Evolutionary conservation across 2,888 invertebrate species (phyloP).

Genomic region (Torymus auratus): DNA sequence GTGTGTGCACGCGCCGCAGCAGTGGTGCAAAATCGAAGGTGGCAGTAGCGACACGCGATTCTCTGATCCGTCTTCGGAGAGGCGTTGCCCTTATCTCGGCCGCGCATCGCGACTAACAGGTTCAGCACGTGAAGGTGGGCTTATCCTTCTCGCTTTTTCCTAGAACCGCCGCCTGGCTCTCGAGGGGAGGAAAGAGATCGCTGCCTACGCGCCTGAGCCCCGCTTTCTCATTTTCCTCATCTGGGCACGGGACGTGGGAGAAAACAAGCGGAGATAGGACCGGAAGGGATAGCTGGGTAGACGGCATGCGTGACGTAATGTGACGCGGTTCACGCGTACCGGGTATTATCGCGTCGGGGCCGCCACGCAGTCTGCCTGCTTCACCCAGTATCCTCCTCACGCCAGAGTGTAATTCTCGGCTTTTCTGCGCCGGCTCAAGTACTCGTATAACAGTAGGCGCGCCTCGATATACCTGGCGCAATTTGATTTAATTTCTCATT

Average conservation of each 20-base stretch:
- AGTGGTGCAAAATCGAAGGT: constrained; percentile 39
- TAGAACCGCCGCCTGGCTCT: not conserved
- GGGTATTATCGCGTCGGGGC: constrained; percentile 46
- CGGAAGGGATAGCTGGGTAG: not conserved
- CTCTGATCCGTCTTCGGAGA: constrained; percentile 75
- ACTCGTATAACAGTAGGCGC: not conserved
- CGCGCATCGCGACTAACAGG: constrained; percentile 67
- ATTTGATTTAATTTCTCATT: constrained; percentile 56
- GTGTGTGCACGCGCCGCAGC: not conserved
- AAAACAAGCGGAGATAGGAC: constrained; percentile 33
- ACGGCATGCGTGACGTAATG: constrained; percentile 45
- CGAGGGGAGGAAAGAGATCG: too few relatives aligned
- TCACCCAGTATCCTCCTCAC: constrained; percentile 1
- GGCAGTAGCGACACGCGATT: constrained; percentile 69
- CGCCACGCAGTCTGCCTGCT: not conserved
- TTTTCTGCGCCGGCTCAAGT: not conserved
- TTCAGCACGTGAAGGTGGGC: constrained; percentile 67
- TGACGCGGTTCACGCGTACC: constrained; percentile 56
- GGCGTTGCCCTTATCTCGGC: constrained; percentile 73
- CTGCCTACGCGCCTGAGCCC: too few relatives aligned
- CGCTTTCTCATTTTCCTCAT: not conserved
- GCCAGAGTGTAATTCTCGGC: constrained; percentile 21
- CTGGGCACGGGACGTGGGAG: not conserved
- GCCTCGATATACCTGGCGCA: constrained; percentile 13
- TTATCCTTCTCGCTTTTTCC: constrained; percentile 4